Evolutionary conservation across 2,888 invertebrate species (phyloP).

Genomic region (Nesidiocoris tenuis): DNA sequence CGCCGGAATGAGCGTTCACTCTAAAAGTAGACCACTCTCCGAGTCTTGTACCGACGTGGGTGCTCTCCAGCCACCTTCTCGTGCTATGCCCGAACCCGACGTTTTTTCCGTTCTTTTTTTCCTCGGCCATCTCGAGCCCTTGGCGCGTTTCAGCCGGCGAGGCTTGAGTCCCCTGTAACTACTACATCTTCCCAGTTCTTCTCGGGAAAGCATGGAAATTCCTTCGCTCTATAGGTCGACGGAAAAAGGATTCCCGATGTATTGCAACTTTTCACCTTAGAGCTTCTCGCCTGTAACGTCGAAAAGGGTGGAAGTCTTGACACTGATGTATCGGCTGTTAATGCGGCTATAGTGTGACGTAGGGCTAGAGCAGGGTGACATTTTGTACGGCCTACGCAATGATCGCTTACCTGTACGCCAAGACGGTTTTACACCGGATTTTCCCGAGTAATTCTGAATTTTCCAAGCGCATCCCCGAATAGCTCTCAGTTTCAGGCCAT

Average conservation of each 20-base stretch:
- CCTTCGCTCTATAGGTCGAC: not conserved
- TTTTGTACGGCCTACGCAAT: no score
- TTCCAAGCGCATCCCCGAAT: no score
- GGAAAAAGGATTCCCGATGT: not conserved
- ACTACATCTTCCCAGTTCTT: not conserved
- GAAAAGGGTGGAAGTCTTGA: not conserved
- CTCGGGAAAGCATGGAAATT: not conserved
- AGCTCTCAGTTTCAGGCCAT: no score
- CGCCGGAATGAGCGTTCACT: not conserved
- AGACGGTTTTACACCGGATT: no score
- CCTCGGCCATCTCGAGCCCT: not conserved
- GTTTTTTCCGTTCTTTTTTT: not conserved
- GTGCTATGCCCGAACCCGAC: not conserved
- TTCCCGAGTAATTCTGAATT: no score
- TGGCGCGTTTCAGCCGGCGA: no score
- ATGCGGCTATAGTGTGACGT: no score
- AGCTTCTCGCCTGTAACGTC: not conserved
- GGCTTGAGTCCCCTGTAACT: not conserved
- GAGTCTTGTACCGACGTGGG: not conserved
- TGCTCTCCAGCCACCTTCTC: not conserved
- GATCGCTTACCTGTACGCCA: no score
- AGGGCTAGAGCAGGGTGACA: no score
- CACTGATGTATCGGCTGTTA: not conserved
- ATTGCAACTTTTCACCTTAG: not conserved
- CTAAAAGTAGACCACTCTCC: not conserved